A percentile compares a stretch with the other conserved stretches of the same genome.
Evolutionary conservation across 2,113 vertebrate genomes (phyloP).

Genomic region (Zosterops lateralis): DNA sequence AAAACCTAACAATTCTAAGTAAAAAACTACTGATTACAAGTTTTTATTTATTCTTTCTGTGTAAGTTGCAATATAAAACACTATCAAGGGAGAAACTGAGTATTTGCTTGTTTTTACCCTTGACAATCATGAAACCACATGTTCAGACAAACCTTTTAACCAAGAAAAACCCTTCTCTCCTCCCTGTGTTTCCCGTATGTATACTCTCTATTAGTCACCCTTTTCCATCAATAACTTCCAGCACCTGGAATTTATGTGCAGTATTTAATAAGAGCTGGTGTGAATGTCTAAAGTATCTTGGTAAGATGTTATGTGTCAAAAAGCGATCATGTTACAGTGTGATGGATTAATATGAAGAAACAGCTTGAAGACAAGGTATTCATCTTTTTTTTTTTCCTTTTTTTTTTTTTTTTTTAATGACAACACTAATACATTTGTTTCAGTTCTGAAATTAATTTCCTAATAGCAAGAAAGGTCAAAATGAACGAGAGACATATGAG

Average conservation of each 20-base stretch:
- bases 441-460: conserved; percentile 93
- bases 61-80: neutral
- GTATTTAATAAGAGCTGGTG: conserved; percentile 60
- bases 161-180: neutral
- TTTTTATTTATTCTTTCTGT: neutral
- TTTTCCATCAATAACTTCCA: conserved; percentile 25
- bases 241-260: conserved; percentile 58
- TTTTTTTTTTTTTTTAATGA: conserved; percentile 66
- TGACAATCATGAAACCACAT: neutral
- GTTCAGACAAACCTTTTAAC: neutral
- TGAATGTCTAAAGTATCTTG: conserved; percentile 61
- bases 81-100: neutral
- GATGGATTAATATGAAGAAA: conserved; percentile 79
- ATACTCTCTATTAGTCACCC: neutral
- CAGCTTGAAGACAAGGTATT: conserved; percentile 86
- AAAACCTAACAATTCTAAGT: neutral
- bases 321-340: conserved; percentile 66
- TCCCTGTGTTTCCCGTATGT: neutral
- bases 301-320: conserved; percentile 69
- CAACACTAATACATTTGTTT: conserved; percentile 95
- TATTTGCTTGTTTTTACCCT: neutral
- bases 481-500: conserved; percentile 85
- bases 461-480: conserved; percentile 97
- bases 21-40: neutral
- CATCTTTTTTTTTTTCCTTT: conserved; percentile 63